Evolutionary conservation across 2,888 invertebrate genomes (phyloP), one percentile per base, ranked within the genome.

Genomic region (Spodoptera exigua): DNA sequence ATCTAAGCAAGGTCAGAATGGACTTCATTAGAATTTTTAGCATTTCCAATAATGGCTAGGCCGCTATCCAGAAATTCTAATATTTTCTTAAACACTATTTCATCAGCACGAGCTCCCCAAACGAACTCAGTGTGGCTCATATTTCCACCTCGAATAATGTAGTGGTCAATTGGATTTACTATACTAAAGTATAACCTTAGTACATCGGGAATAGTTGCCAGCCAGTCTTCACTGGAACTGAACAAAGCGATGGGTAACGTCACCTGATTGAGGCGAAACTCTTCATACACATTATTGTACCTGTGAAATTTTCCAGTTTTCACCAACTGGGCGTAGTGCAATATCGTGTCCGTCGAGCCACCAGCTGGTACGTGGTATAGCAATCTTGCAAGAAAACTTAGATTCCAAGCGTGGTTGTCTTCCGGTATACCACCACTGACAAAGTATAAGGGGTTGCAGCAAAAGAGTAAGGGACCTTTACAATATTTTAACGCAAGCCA

Each of bases 61-160:
- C 78, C 83, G 34, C 79, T 75, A 55, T 78, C 62, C 41, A 91
- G 77, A 61, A 80, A 83, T 11, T 87, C 78, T 2, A 89, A 45
- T 21, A 90, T 61, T 82, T 86, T 89, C 11, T 58, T 54, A 63
- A 85, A 90, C 0, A 91, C 78, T 21, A 85, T 45, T 16, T 43
- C 60, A 21, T 85, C 64, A 2, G 89, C 87, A 10, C 82, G 40
- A 0, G 70, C 56, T 0, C 87, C 87, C 88, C 88, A 91, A 13
- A 90, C 83, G 54, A 92, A 90, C 32, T 91, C 90, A 0, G 86
- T 85, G 32, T 92, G 91, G 46, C 81, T 82, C 11, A 91, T 74
- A 59, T 87, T 86, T 39, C 71, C 81, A 9, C 71, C 78, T 13
- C 81, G 79, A 46, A 91, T 83, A 2, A 90, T 80, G 43, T 83